Evolutionary conservation across 2,888 invertebrate genomes (phyloP).

Genomic region (Exocentrus adspersus): DNA sequence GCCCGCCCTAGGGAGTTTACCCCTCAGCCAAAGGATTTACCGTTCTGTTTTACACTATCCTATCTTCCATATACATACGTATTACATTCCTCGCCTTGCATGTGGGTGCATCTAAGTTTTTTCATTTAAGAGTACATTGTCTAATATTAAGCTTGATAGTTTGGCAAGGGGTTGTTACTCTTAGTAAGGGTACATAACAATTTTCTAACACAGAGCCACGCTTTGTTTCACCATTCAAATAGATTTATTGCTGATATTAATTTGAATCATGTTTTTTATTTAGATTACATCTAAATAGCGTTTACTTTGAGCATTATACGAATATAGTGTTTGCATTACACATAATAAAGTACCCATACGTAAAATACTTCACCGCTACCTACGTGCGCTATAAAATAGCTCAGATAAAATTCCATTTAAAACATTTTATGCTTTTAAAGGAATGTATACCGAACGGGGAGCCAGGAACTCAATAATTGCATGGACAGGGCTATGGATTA

Average conservation of each 20-base stretch:
- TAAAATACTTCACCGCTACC: slow-evolving; percentile 1
- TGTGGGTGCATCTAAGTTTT: slow-evolving; percentile 31
- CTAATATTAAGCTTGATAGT: slow-evolving; percentile 26
- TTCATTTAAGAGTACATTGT: slow-evolving; percentile 35
- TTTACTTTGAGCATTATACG: slow-evolving; percentile 13
- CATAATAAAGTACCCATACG: not conserved
- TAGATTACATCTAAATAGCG: slow-evolving; percentile 9
- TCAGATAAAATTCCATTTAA: slow-evolving; percentile 17
- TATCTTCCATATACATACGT: slow-evolving; percentile 42
- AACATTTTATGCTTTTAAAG: slow-evolving; percentile 6
- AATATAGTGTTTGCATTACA: slow-evolving; percentile 1
- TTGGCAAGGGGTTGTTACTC: not conserved
- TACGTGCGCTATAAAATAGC: not conserved
- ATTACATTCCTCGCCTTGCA: slow-evolving; percentile 24
- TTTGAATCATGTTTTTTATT: not conserved
- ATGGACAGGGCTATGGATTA: too few relatives aligned
- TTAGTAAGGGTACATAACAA: too few relatives aligned
- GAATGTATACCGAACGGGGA: too few relatives aligned
- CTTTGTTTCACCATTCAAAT: too few relatives aligned
- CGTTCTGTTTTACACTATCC: slow-evolving; percentile 43
- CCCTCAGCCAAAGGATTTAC: slow-evolving; percentile 46
- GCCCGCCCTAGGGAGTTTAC: slow-evolving; percentile 49
- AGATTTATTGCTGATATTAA: not conserved
- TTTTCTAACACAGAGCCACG: too few relatives aligned
- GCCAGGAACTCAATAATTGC: too few relatives aligned